Conservation (phyloP, 2,888 invertebrate genomes). For the Teleogryllus oceanicus region DNA sequence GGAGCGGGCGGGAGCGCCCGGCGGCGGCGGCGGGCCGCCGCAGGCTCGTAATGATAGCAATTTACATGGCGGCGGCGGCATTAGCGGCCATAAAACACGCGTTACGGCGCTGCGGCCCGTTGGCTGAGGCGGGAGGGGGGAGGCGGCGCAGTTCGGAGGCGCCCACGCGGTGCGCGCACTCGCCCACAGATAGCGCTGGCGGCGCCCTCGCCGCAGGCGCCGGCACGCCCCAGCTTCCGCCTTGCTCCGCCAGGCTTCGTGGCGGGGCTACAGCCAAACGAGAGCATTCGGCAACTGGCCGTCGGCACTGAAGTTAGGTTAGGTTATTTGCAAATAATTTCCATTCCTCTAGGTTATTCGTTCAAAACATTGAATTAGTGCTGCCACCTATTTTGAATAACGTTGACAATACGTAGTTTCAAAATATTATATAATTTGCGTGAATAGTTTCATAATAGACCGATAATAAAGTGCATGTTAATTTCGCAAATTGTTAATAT, state of each 20-base stretch:
- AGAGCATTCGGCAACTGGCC: too few species aligned
- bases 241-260: background rate
- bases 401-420: too few species aligned
- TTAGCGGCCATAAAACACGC: constrained; percentile 18
- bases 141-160: background rate
- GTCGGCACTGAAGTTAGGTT: too few species aligned
- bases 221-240: background rate
- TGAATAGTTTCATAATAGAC: too few species aligned
- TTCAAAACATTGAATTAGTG: too few species aligned
- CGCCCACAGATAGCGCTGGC: constrained; percentile 18
- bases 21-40: background rate
- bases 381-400: too few species aligned
- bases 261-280: background rate
- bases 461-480: too few species aligned
- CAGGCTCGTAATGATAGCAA: constrained; percentile 18
- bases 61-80: constrained; percentile 18
- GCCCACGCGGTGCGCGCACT: background rate
- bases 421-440: too few species aligned
- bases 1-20: background rate
- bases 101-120: constrained; percentile 9
- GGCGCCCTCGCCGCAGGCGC: background rate
- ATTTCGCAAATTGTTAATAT: too few species aligned
- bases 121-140: background rate
- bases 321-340: too few species aligned
- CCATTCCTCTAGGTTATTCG: too few species aligned